A percentile compares a stretch with the other conserved stretches of the same genome.
Conservation (phyloP, 2,113 vertebrate species). For the Turdus rufiventris region DNA sequence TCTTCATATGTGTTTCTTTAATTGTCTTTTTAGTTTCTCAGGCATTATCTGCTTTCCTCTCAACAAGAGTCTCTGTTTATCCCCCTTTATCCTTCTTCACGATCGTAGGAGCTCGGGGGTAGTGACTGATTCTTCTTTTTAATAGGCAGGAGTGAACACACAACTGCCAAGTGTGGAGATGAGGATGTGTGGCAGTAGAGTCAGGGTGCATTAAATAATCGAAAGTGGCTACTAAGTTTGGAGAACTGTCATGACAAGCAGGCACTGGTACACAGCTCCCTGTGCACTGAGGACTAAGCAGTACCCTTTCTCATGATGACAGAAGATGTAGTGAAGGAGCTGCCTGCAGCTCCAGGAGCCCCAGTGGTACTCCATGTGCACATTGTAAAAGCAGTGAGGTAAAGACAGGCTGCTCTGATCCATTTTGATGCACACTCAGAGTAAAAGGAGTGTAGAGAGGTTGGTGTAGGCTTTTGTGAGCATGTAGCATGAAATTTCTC, state of each 20-base stretch:
- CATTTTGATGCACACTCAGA: not conserved
- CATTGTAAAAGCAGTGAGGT: not conserved
- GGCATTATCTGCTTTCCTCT: not conserved
- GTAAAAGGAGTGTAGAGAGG: not conserved
- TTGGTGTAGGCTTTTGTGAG: constrained; percentile 8
- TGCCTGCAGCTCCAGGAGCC: not conserved
- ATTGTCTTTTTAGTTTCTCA: not conserved
- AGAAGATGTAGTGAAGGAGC: not conserved
- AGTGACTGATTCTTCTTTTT: not conserved
- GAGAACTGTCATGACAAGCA: not conserved
- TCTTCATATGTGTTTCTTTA: not conserved
- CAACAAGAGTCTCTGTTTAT: not conserved
- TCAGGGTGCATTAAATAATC: not conserved
- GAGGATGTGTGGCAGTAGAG: not conserved
- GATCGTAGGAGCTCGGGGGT: not conserved
- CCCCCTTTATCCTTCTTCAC: not conserved
- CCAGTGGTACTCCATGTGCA: not conserved
- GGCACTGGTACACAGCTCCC: not conserved
- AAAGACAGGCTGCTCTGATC: not conserved
- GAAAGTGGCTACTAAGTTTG: not conserved
- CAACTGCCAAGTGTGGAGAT: not conserved
- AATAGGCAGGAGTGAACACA: not conserved
- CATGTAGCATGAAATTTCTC: constrained; percentile 20
- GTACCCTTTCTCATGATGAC: not conserved
- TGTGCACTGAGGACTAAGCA: not conserved